Base-by-base conservation (phyloP, 2,797 vertebrate genomes). In the Cirrhinus mrigala region DNA sequence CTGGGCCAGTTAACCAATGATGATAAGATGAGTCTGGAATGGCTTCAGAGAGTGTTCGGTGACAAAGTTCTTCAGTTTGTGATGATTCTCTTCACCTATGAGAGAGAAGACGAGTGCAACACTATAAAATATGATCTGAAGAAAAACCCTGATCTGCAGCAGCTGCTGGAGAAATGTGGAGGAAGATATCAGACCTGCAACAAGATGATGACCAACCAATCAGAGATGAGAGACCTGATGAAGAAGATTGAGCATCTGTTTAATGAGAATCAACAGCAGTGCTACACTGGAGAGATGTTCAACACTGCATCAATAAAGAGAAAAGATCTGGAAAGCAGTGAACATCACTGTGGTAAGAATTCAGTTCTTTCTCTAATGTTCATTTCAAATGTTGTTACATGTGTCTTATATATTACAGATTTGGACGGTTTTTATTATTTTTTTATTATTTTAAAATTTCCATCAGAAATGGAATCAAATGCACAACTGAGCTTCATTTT, bases 231-330 rank as follows among this genome's bases (percentile, higher is more conserved):
- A 56, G 54, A 56, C 20, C 20, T 56, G 20, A 56, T 56, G 54
- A 71, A 82, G 24, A 89, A 89, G 75, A 83, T 92, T 40, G 70
- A 91, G 18, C 4, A 20, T 58, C 89, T 92, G 91, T 73, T 90
- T 27, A 88, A 62, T 60, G 85, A 87, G 66, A 90, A 89, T 46
- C 16, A 27, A 12, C 81, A 14, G 0, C 10, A 62, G 44, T 69
- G 40, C 46, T 71, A 88, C 86, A 88, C 8, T 9, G 14, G 56
- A 58, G 54, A 58, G 54, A 22, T 22, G 54, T 22, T n/a, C 20
- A 58, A n/a, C 22, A 58, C 22, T 11, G 22, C 20, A 58, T 58
- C 56, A 11, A 58, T n/a, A 11, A 58, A 6, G 22, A 58, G 8
- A 58, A 58, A 58, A 58, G 22, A 58, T 22, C 56, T 58, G 18